Evolutionary conservation across 2,797 vertebrate species (phyloP).

Genomic region (Brachymystax lenok): DNA sequence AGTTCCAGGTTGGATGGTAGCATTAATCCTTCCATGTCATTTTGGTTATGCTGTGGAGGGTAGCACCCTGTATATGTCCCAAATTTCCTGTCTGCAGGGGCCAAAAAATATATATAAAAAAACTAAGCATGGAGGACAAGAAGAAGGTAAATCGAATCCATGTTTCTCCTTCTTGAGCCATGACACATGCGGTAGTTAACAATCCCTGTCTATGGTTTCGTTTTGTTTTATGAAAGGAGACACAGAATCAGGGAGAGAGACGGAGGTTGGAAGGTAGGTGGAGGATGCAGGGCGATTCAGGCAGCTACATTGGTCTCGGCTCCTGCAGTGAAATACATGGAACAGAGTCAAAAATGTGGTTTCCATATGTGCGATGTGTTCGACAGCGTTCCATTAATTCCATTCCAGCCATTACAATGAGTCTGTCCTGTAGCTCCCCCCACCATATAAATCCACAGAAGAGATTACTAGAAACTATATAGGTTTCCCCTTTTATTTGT

Average conservation of each 20-base stretch:
- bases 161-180: constrained; percentile 48
- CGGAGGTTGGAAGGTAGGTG: constrained; percentile 5
- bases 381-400: too few relatives aligned
- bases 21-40: too few relatives aligned
- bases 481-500: too few relatives aligned
- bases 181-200: constrained; percentile 25
- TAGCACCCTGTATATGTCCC: constrained; percentile 23
- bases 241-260: constrained; percentile 20
- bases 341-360: too few relatives aligned
- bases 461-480: too few relatives aligned
- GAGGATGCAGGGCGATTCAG: constrained; percentile 12
- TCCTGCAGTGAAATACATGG: constrained; percentile 29
- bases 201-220: constrained; percentile 36
- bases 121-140: constrained; percentile 37
- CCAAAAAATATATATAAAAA: not conserved
- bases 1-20: too few relatives aligned
- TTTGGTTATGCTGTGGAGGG: too few relatives aligned
- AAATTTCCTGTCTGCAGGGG: constrained; percentile 54
- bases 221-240: constrained; percentile 3
- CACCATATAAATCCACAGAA: too few relatives aligned
- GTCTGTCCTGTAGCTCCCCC: too few relatives aligned
- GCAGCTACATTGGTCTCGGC: constrained; percentile 7
- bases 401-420: too few relatives aligned
- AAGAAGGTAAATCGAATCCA: constrained; percentile 50
- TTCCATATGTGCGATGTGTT: too few relatives aligned